Percentiles rank a stretch among this genome's conserved stretches.
phyloP scores from a whole-genome alignment of 2,113 vertebrate genomes.

The Hippocampus zosterae region DNA sequence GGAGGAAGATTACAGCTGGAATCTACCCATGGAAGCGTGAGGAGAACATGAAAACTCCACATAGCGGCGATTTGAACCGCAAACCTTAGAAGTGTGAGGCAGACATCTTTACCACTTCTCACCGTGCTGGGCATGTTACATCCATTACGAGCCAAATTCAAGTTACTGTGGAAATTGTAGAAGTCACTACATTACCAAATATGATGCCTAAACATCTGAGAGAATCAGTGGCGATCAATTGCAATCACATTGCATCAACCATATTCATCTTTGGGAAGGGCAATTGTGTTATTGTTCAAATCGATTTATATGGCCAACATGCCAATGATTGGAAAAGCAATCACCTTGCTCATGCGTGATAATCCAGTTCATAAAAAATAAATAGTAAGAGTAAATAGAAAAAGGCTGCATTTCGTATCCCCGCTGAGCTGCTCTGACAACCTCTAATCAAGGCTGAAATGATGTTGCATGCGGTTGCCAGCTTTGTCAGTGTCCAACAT shows the following conservation, averaged over 20 bases:
- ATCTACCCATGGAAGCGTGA: background rate
- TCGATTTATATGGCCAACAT: background rate
- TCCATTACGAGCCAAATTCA: background rate
- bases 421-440: conserved; percentile 16
- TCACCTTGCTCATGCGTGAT: background rate
- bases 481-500: background rate
- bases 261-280: background rate
- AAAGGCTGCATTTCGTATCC: conserved; percentile 1
- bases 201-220: background rate
- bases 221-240: background rate
- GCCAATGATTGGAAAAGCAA: background rate
- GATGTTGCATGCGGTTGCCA: conserved; percentile 26
- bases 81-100: background rate
- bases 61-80: background rate
- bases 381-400: background rate
- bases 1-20: no score
- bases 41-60: background rate
- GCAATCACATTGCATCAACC: background rate
- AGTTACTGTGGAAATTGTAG: no score
- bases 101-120: background rate
- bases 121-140: background rate
- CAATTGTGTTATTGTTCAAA: background rate
- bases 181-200: no score
- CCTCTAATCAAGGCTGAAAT: conserved; percentile 29
- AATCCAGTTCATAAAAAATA: background rate